Percentiles rank a stretch among this genome's conserved stretches.
These are phyloP conservation scores for Atta colombica DNA, from an alignment of 1,140 invertebrate species.

Conservation along the genomic window DNA sequence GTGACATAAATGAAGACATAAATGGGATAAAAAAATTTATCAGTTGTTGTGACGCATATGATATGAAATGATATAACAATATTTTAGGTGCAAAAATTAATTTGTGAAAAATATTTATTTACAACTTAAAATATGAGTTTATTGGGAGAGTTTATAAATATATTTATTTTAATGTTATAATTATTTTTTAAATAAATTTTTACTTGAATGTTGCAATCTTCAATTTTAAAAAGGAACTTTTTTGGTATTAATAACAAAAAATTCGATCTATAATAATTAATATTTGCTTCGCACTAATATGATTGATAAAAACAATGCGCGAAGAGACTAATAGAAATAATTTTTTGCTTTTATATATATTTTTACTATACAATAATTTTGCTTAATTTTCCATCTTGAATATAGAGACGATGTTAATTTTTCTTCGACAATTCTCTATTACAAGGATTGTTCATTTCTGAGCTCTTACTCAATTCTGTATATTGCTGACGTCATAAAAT, in stretches of 20 bases:
- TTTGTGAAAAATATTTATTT: neutral
- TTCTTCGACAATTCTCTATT: slow-evolving; percentile 18
- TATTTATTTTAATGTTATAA: slow-evolving; percentile 3
- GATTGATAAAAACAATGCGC: neutral
- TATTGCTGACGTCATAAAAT: neutral
- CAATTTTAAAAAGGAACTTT: neutral
- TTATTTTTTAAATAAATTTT: neutral
- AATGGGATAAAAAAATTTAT: slow-evolving; percentile 8
- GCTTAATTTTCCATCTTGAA: neutral
- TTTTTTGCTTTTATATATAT: neutral
- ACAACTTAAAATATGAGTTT: neutral
- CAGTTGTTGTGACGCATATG: neutral
- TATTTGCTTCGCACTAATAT: neutral
- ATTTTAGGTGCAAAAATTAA: too few relatives aligned
- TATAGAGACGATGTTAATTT: neutral
- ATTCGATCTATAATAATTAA: neutral
- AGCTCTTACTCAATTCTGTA: slow-evolving; percentile 1
- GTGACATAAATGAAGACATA: neutral
- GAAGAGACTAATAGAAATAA: neutral
- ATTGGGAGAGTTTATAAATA: neutral
- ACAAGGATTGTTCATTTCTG: slow-evolving; percentile 19
- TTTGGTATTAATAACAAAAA: neutral
- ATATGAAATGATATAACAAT: neutral
- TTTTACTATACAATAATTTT: slow-evolving; percentile 32
- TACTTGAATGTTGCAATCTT: neutral